Evolutionary conservation across 2,888 invertebrate species (phyloP).

Genomic region (Hetaerina titia): DNA sequence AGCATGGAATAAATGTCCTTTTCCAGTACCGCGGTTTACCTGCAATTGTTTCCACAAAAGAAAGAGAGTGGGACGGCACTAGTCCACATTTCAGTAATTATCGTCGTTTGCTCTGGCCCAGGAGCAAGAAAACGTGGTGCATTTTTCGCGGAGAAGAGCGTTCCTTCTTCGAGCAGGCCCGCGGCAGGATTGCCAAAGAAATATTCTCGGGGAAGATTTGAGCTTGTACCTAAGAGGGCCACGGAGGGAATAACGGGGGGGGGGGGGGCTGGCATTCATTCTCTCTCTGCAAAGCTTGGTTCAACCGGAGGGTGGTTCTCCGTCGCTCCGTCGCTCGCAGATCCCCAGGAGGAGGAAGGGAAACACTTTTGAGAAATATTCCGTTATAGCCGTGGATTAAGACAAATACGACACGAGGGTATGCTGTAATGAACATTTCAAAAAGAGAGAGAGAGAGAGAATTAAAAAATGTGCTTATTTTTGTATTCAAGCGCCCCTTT

Average conservation of each 20-base stretch:
- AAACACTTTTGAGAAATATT: constrained; percentile 1
- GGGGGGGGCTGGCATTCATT: not conserved
- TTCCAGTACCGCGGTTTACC: not conserved
- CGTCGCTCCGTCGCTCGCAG: not conserved
- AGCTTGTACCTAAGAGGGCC: not conserved
- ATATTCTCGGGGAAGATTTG: constrained; percentile 21
- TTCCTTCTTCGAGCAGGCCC: not conserved
- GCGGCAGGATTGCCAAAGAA: not conserved
- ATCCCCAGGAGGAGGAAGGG: not conserved
- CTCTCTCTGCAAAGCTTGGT: not conserved
- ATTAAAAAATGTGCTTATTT: not conserved
- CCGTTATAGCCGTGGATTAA: not conserved
- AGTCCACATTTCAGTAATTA: not conserved
- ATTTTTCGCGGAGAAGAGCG: not conserved
- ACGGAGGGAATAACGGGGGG: not conserved
- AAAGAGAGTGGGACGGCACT: not conserved
- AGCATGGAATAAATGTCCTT: not conserved
- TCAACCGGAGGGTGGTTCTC: not conserved
- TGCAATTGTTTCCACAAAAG: not conserved
- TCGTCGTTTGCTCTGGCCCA: not conserved
- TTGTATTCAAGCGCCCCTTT: not conserved
- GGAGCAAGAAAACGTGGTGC: not conserved
- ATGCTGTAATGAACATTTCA: not conserved
- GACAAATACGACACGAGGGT: constrained; percentile 4
- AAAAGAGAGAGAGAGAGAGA: not conserved